Base-by-base conservation (phyloP, 2,797 vertebrate genomes). In the Nannoperca australis region DNA sequence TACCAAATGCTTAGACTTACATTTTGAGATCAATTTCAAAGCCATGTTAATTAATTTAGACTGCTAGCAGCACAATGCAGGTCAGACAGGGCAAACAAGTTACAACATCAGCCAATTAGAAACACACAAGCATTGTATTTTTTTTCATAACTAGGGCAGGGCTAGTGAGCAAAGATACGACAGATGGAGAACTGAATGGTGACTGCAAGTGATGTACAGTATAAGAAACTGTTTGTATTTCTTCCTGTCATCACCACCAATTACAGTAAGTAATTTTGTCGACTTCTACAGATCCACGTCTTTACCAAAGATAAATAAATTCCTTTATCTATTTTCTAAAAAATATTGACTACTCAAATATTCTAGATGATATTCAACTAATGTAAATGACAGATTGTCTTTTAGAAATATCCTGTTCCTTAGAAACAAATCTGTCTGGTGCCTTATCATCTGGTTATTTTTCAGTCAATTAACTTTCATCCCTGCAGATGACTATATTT, bases 61-160 rank as follows among this genome's bases (percentile, higher is more conserved):
- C 90, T 84, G 91, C 89, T 85, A 88, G 91, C 90, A 86, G 92
- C 93, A 93, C 91, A 94, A 93, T 90, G 85, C 90, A 83, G 94
- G 94, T 94, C 95, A 95, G 87, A 92, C 84, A 75, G 93, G 94
- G 91, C 94, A 93, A 93, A 91, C 90, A 88, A 88, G 84, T 93
- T 94, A 94, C 91, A 94, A 88, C 90, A 94, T 91, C 89, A 90
- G 87, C 91, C 91, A 95, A 95, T 93, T 95, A 94, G 82, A 91
- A 93, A 91, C 88, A 92, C 88, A 83, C 82, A 70, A 79, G 70
- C 74, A 64, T 83, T 90, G 88, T 81, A 72, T 79, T 85, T 85
- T 89, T 85, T 87, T 82, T 79, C 78, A 88, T 76, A 88, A 91
- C 81, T 65, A 58, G 75, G 72, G 77, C 81, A 76, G 53, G 65